Evolutionary conservation across 2,888 invertebrate species (phyloP).

Genomic region (Hirtodrosophila alboralis): DNA sequence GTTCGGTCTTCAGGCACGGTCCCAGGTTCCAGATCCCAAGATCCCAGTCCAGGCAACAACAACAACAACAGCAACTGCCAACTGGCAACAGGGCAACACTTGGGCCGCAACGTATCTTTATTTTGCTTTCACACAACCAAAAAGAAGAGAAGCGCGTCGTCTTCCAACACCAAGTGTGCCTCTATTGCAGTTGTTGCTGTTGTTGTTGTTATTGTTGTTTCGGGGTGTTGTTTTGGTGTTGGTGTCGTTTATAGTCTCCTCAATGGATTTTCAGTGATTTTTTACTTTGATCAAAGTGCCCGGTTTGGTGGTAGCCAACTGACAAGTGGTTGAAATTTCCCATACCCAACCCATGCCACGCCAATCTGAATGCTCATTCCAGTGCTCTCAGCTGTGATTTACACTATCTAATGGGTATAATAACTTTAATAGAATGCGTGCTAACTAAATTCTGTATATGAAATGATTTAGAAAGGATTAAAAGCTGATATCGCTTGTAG

Average conservation of each 20-base stretch:
- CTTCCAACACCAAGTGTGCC: slow-evolving; percentile 50
- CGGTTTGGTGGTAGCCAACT: slow-evolving; percentile 67
- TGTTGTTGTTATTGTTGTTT: slow-evolving; percentile 31
- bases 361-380: slow-evolving; percentile 27
- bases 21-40: slow-evolving; percentile 40
- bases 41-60: slow-evolving; percentile 48
- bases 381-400: slow-evolving; percentile 35
- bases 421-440: background rate
- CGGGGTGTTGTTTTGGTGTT: slow-evolving; percentile 18
- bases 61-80: slow-evolving; percentile 48
- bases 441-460: background rate
- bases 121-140: slow-evolving; percentile 68
- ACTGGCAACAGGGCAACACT: slow-evolving; percentile 64
- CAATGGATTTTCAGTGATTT: slow-evolving; percentile 76
- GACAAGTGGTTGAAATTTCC: slow-evolving; percentile 75
- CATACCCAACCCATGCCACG: slow-evolving; percentile 52
- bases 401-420: slow-evolving; percentile 5
- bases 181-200: slow-evolving; percentile 46
- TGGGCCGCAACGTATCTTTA: slow-evolving; percentile 76
- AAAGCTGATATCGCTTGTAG: too few species aligned
- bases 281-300: slow-evolving; percentile 78
- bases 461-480: too few species aligned
- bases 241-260: slow-evolving; percentile 75
- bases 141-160: slow-evolving; percentile 44
- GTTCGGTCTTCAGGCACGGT: too few species aligned